A percentile compares a stretch with the other conserved stretches of the same genome.
These are phyloP conservation scores for Anseranas semipalmata DNA, from an alignment of 2,113 vertebrate species.

Conservation along the genomic window DNA sequence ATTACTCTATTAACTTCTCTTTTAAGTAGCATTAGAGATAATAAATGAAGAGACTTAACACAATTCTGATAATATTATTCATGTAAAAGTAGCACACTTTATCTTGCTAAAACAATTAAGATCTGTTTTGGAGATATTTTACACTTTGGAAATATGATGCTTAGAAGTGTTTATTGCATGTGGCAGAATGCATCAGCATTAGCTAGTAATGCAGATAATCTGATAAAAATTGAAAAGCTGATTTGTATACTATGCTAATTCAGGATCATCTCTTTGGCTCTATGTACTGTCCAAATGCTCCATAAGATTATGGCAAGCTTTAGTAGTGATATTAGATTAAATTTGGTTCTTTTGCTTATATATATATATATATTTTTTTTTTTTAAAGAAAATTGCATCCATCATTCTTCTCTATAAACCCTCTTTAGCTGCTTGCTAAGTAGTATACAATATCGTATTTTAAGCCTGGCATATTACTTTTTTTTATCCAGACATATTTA, in stretches of 20 bases:
- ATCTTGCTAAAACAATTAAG: conserved; percentile 80
- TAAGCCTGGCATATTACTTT: conserved; percentile 65
- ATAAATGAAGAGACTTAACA: conserved; percentile 86
- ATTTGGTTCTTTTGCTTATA: conserved; percentile 87
- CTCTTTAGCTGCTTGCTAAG: conserved; percentile 73
- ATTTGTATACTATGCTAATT: conserved; percentile 87
- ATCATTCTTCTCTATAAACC: conserved; percentile 81
- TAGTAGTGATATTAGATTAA: conserved; percentile 90
- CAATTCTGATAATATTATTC: conserved; percentile 81
- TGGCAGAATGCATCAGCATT: conserved; percentile 70
- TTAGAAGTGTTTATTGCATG: conserved; percentile 54
- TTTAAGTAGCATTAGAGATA: conserved; percentile 92
- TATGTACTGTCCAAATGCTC: conserved; percentile 74
- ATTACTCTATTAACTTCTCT: conserved; percentile 96
- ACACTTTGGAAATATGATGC: conserved; percentile 67
- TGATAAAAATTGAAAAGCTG: conserved; percentile 83
- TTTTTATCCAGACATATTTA: conserved; percentile 62
- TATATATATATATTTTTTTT: too few relatives aligned
- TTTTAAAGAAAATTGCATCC: conserved; percentile 85
- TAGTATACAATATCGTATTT: conserved; percentile 37
- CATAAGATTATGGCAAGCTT: conserved; percentile 79
- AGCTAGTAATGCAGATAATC: conserved; percentile 87
- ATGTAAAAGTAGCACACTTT: conserved; percentile 74
- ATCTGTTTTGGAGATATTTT: conserved; percentile 61
- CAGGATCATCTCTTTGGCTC: conserved; percentile 83